Evolutionary conservation across 2,797 vertebrate species (phyloP).

Genomic region (Thalassophryne amazonica): DNA sequence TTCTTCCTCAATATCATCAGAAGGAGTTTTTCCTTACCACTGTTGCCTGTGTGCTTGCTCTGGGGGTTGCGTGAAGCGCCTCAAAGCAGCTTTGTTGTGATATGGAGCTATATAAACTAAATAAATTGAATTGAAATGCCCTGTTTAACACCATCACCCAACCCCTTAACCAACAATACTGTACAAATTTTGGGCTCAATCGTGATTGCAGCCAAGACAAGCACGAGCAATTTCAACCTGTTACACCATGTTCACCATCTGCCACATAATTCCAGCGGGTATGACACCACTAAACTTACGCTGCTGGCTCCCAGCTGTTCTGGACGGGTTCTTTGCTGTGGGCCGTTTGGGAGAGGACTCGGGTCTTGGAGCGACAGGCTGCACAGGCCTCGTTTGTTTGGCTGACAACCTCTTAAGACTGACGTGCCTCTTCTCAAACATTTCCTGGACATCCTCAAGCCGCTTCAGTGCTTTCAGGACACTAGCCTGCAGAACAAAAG

Average conservation of each 20-base stretch:
- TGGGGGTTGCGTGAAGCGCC: too few species aligned
- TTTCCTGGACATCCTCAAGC: slow-evolving; percentile 88
- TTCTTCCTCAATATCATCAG: too few species aligned
- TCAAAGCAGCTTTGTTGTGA: too few species aligned
- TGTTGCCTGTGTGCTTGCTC: too few species aligned
- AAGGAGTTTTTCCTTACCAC: too few species aligned
- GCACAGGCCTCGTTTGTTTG: slow-evolving; percentile 91
- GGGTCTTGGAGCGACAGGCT: slow-evolving; percentile 90
- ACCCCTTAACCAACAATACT: too few species aligned
- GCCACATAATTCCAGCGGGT: not conserved
- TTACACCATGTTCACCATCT: not conserved
- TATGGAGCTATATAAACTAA: too few species aligned
- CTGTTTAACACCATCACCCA: too few species aligned
- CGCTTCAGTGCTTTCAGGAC: slow-evolving; percentile 85
- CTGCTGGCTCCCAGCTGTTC: slow-evolving; percentile 66
- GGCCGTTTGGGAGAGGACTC: slow-evolving; percentile 91
- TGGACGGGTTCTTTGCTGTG: slow-evolving; percentile 76
- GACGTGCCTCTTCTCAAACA: slow-evolving; percentile 91
- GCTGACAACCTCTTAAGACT: slow-evolving; percentile 91
- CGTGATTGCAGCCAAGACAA: not conserved
- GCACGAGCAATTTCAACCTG: not conserved
- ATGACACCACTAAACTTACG: slow-evolving; percentile 59
- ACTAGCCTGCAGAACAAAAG: slow-evolving; percentile 66
- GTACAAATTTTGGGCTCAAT: not conserved
- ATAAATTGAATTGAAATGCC: too few species aligned